Base-by-base conservation (phyloP, 2,113 vertebrate genomes). In the Paralichthys olivaceus region DNA sequence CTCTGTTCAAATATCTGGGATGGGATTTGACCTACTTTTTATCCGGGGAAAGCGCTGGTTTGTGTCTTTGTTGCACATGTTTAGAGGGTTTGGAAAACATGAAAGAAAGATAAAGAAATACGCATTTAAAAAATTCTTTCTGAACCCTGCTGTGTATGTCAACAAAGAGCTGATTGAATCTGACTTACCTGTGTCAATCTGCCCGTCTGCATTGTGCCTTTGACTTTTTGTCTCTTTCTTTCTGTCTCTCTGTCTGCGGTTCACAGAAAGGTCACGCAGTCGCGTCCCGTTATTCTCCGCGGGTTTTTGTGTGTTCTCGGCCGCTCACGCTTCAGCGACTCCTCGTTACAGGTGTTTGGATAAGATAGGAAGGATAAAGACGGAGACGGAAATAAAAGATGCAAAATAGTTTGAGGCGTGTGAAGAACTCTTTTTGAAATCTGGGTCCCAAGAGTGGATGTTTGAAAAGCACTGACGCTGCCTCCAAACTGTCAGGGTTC, bases 311-410 rank as follows among this genome's bases (percentile, higher is more conserved):
- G 73, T 53, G 55, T 59, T 68, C 54, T 43, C 45, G 66, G 55
- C 29, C 9, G 13, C 54, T 69, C 69, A n/a, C 62, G 54, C 58
- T 55, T 37, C n/a, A 45, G 17, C 2, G 55, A 73, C 32, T 45
- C n/a, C 55, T 58, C 22, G 22, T 82, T 74, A 79, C 86, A 90
- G 86, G 90, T 91, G 90, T 83, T 87, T 69, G 75, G 53, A 74
- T 54, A n/a, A 84, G 82, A 88, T 80, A 84, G 40, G 37, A 72
- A 43, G 54, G 68, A 69, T 67, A 12, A 26, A 29, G 14, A 49
- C 29, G 12, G 25, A 63, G 66, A 69, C 51, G 47, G 23, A 78
- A 80, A 80, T 51, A 65, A 75, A 66, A 75, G 40, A 81, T 73
- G 82, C 77, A 63, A 82, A 89, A 69, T 57, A 68, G 84, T 86